Base-by-base conservation (phyloP, 2,888 invertebrate species). In the Pilophorus perplexus region DNA sequence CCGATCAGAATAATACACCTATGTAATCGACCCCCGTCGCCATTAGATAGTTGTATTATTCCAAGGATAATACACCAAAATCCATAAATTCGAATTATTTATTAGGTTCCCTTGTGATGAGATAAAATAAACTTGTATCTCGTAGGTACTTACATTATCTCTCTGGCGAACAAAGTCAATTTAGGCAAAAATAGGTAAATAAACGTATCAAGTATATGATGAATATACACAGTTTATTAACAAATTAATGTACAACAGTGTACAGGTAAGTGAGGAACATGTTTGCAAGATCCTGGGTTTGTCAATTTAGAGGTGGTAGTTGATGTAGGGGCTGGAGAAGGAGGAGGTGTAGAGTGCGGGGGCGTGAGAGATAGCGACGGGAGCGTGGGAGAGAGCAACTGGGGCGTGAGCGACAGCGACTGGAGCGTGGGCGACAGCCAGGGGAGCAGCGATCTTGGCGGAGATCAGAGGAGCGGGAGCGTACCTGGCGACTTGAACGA, bases 201-300 rank as follows among this genome's bases (percentile, higher is more conserved):
- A 33, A 33, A 8, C 33, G 33, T 8, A 33, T 33, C 33, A 33
- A 33, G 6, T 33, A 20, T 37, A 22, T 2, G 55, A 23, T n/a
- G 37, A 46, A 46, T 62, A 48, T 62, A 62, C 62, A 62, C n/a
- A 62, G 48, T 62, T 62, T 62, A 62, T 62, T 62, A 46, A 62
- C 62, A 62, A 62, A 62, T 62, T 37, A 28, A 62, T 62, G 62
- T 62, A 62, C 62, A 62, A 1, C 44, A 62, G 62, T n/a, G 62
- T 38, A 62, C 62, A 27, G 27, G 46, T 27, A 59, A 12, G 27
- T n/a, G 20, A 25, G n/a, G n/a, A n/a, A n/a, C n/a, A n/a, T 12
- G 33, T 6, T 44, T 44, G 6, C 14, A 5, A 18, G 14, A 14
- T 44, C 27, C 12, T 3, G 3, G 10, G 4, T 23, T 4, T 52